Percentiles rank a stretch among this genome's conserved stretches.
Evolutionary conservation across 2,888 invertebrate species (phyloP).

Genomic region (Liposcelis brunnea): DNA sequence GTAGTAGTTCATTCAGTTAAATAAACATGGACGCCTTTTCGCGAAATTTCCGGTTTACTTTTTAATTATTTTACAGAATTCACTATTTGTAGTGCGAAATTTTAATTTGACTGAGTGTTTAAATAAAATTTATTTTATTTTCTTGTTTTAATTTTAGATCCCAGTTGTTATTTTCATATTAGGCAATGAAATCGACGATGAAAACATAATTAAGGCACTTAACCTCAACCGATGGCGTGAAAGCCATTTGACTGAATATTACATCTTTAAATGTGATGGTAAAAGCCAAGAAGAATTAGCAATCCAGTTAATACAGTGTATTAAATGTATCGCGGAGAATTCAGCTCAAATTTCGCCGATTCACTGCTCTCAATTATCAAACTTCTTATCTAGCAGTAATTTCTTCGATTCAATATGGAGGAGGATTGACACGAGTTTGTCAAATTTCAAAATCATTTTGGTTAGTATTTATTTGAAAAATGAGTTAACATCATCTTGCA

Average conservation of each 20-base stretch:
- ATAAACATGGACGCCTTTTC: no score
- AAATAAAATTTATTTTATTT: no score
- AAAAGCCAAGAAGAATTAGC: neutral
- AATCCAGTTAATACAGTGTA: neutral
- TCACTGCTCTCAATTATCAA: neutral
- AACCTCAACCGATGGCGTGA: neutral
- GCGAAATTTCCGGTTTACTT: no score
- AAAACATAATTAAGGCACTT: neutral
- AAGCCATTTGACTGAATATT: no score
- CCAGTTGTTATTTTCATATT: conserved; percentile 3
- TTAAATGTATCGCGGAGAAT: neutral
- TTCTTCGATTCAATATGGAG: conserved; percentile 3
- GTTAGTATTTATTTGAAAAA: no score
- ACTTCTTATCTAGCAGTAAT: neutral
- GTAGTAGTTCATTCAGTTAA: no score
- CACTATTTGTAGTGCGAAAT: no score
- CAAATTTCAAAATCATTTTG: neutral
- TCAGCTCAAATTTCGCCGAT: neutral
- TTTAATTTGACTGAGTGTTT: no score
- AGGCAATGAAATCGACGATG: neutral
- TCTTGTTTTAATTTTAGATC: neutral
- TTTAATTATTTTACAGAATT: no score
- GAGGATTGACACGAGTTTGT: neutral
- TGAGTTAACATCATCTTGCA: no score
- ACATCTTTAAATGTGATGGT: neutral